A percentile compares a stretch with the other conserved stretches of the same genome.
These are phyloP conservation scores for Pseudochromis fuscus DNA, from an alignment of 2,797 vertebrate species.

Conservation along the genomic window DNA sequence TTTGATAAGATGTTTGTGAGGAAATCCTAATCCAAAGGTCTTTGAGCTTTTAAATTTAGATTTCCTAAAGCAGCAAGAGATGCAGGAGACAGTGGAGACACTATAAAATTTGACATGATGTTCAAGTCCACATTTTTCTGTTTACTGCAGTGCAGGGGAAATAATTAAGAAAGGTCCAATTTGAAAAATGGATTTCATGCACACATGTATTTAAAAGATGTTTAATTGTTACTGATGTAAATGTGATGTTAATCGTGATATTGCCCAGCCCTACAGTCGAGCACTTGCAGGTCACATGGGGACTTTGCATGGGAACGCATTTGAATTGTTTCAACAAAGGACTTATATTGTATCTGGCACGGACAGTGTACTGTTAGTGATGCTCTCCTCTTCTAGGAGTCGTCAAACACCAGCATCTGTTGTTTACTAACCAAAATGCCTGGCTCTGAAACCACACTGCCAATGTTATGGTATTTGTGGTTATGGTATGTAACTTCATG, in stretches of 20 bases:
- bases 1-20: background rate
- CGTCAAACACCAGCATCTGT: slow-evolving; percentile 13
- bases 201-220: background rate
- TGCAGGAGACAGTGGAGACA: no score
- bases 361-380: slow-evolving; percentile 24
- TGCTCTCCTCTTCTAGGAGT: slow-evolving; percentile 28
- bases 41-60: no score
- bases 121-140: no score
- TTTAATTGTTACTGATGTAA: background rate
- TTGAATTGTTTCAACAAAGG: slow-evolving; percentile 8
- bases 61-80: no score
- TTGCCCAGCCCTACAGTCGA: slow-evolving; percentile 12
- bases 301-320: slow-evolving; percentile 37
- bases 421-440: slow-evolving; percentile 59
- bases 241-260: background rate
- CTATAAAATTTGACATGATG: no score
- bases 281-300: slow-evolving; percentile 50
- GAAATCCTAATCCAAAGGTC: no score
- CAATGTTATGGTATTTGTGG: slow-evolving; percentile 25
- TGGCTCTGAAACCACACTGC: slow-evolving; percentile 38
- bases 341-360: slow-evolving; percentile 23
- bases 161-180: no score
- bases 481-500: background rate
- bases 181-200: background rate
- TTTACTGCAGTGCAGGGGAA: no score